Base-by-base conservation (phyloP, 2,797 vertebrate species). In the Choloepus didactylus region DNA sequence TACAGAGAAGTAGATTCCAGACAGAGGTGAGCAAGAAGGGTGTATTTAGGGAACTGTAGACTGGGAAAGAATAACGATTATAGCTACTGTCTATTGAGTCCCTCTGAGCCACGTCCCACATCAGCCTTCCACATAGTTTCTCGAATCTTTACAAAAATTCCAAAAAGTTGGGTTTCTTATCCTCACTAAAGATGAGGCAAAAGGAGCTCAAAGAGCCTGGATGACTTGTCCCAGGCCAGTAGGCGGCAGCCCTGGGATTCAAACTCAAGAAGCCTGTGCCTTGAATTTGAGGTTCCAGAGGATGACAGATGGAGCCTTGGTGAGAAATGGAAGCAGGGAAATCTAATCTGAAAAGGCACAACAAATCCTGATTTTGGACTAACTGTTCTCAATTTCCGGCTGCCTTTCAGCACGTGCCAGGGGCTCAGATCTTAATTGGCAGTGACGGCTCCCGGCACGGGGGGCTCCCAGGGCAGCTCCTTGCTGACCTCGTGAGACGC, bases 351-450 rank as follows among this genome's bases (percentile, higher is more conserved):
- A 70, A 15, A 12, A 89, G 80, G 90, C 0, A 0, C 93, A 97
- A 95, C 89, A 93, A 96, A 97, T 91, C 87, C 97, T 96, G 96
- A 97, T 94, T 97, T 95, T 94, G 51, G 83, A 67, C 96, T 97
- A 96, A 96, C 92, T 69, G 89, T 1, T 0, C 70, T 88, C 64
- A 4, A 90, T 80, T 95, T 93, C 97, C 66, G 92, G 70, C 94
- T 3, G 0, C 87, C 3, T 80, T 60, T 96, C 81, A n/a, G 92
- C 14, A 0, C 70, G 60, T 91, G 97, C 96, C 92, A 92, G 95
- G 94, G 91, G 90, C 95, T 95, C 89, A 80, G 89, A 94, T 97
- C 93, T 86, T 98, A 97, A 97, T 97, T 97, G 97, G 98, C 97
- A 97, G 94, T 94, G 97, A 97, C 97, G 89, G 81, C 79, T 98